phyloP scores from a whole-genome alignment of 2,888 invertebrate species.

The Cotesia congregata region DNA sequence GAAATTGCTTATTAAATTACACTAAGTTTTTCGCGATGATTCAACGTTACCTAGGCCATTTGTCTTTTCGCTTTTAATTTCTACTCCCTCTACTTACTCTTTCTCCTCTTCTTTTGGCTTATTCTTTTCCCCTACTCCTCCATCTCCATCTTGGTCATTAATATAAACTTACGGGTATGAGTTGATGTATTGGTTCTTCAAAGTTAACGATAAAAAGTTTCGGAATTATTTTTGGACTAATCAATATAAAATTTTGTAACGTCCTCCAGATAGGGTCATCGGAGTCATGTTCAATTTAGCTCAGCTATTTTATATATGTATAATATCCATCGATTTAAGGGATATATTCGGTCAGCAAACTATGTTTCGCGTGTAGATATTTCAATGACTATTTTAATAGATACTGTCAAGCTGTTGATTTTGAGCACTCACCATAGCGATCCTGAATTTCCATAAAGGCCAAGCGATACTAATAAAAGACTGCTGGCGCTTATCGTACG shows the following conservation, averaged over 20 bases:
- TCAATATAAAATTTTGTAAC: conserved; percentile 3
- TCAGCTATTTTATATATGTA: conserved; percentile 11
- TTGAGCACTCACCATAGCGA: background rate
- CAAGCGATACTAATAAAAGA: conserved; percentile 26
- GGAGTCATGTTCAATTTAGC: background rate
- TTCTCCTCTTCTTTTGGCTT: conserved; percentile 16
- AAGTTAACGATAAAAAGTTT: conserved; percentile 48
- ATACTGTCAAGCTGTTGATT: conserved; percentile 13
- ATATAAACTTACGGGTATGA: conserved; percentile 40
- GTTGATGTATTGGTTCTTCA: conserved; percentile 46
- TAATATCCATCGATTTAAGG: background rate
- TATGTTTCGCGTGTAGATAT: background rate
- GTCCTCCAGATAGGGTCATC: background rate
- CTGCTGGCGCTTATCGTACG: background rate
- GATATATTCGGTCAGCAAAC: background rate
- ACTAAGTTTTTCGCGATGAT: conserved; percentile 66
- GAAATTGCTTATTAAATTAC: conserved; percentile 69
- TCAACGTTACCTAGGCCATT: conserved; percentile 64
- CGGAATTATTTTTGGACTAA: conserved; percentile 47
- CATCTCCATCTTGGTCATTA: conserved; percentile 17
- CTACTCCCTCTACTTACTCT: conserved; percentile 42
- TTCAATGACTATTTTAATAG: background rate
- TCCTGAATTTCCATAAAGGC: conserved; percentile 17
- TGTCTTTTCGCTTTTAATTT: conserved; percentile 65
- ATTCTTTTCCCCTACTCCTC: conserved; percentile 13